Evolutionary conservation across 2,797 vertebrate species (phyloP).

Genomic region (Crocidura indochinensis): DNA sequence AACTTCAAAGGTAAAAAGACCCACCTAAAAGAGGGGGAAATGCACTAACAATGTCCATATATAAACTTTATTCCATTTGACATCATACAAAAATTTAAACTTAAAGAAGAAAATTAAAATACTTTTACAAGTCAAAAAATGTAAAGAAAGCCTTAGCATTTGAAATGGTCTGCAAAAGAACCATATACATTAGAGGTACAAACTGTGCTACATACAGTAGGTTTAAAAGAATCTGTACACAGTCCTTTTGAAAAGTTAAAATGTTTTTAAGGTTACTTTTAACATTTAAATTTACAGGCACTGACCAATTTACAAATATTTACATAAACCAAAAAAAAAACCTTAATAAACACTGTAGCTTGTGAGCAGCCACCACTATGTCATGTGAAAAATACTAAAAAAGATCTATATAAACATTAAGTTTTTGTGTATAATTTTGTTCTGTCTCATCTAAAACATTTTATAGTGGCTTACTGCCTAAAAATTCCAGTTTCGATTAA

Average conservation of each 20-base stretch:
- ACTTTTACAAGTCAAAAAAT: constrained; percentile 81
- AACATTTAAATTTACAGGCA: constrained; percentile 84
- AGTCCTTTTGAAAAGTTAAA: constrained; percentile 82
- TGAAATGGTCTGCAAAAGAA: constrained; percentile 81
- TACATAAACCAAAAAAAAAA: constrained; percentile 85
- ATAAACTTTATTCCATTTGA: constrained; percentile 90
- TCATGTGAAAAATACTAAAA: constrained; percentile 81
- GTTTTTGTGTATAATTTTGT: constrained; percentile 71
- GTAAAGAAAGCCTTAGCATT: constrained; percentile 83
- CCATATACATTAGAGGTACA: constrained; percentile 82
- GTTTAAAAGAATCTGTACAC: constrained; percentile 81
- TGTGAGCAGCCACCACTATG: constrained; percentile 78
- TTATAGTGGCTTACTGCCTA: constrained; percentile 78
- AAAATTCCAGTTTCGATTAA: constrained; percentile 86
- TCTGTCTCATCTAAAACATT: constrained; percentile 75
- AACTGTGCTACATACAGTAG: constrained; percentile 86
- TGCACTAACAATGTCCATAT: constrained; percentile 78
- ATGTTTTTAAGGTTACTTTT: constrained; percentile 80
- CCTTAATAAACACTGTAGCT: constrained; percentile 75
- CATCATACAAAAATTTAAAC: constrained; percentile 89
- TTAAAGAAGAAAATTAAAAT: constrained; percentile 84
- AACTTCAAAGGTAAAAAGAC: constrained; percentile 58
- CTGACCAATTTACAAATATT: constrained; percentile 86
- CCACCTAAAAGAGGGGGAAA: constrained; percentile 36
- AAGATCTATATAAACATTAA: constrained; percentile 78